These are phyloP conservation scores for Pseudachorutes palmiensis DNA, from an alignment of 1,140 invertebrate genomes.

Conservation along the genomic window DNA sequence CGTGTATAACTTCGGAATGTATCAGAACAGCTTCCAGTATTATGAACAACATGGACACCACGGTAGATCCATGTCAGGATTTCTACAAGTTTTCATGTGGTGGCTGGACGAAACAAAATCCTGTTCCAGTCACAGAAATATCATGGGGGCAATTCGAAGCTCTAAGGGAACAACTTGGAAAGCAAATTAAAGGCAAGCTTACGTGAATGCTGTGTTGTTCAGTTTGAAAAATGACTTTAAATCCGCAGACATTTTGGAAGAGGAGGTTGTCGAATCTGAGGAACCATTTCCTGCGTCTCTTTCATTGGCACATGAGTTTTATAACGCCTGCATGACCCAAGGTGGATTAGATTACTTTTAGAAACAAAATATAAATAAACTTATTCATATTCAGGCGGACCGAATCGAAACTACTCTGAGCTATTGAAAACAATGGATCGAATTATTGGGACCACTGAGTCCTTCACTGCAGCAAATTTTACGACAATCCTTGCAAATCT, in stretches of 20 bases:
- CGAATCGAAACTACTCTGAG: slow-evolving; percentile 6
- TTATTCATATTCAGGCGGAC: no score
- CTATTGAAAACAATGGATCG: neutral
- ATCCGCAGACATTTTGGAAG: slow-evolving; percentile 12
- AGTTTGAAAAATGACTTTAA: neutral
- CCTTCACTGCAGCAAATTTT: slow-evolving; percentile 12
- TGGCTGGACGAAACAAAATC: slow-evolving; percentile 39
- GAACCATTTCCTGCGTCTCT: slow-evolving; percentile 14
- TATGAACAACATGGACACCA: slow-evolving; percentile 21
- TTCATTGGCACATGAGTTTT: slow-evolving; percentile 21
- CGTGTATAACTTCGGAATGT: slow-evolving; percentile 23
- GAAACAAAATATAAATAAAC: no score
- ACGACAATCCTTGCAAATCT: slow-evolving; percentile 31
- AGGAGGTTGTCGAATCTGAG: neutral
- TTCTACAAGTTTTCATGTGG: slow-evolving; percentile 45
- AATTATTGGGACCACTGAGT: neutral
- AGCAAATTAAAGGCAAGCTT: neutral
- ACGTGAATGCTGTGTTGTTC: no score
- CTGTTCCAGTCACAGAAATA: slow-evolving; percentile 32
- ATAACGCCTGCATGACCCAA: slow-evolving; percentile 15
- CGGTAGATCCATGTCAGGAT: slow-evolving; percentile 41
- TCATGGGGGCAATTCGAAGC: slow-evolving; percentile 34
- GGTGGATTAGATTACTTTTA: no score
- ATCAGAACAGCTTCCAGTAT: slow-evolving; percentile 25
- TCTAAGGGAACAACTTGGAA: slow-evolving; percentile 13